These are phyloP conservation scores for Lepidocolaptes lacrymiger DNA, from an alignment of 2,797 vertebrate species.

Conservation along the genomic window DNA sequence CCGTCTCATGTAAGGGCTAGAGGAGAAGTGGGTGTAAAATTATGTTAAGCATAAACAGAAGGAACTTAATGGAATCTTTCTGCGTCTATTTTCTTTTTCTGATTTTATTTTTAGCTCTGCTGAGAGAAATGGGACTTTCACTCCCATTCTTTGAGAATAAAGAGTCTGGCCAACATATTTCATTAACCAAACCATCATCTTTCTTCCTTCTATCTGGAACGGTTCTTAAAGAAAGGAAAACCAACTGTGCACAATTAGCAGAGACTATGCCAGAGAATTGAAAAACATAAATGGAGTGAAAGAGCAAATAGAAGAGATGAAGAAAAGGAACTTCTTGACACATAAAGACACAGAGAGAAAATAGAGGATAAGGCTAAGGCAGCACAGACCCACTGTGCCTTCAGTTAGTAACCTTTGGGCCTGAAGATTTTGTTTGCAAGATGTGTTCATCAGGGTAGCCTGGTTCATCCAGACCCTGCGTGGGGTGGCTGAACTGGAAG, in stretches of 20 bases:
- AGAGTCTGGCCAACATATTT: not conserved
- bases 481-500: not conserved
- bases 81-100: not conserved
- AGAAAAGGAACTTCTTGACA: not conserved
- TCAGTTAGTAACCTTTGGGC: not conserved
- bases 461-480: not conserved
- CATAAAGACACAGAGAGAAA: not conserved
- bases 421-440: not conserved
- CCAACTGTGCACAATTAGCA: constrained; percentile 9
- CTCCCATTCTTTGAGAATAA: constrained; percentile 20
- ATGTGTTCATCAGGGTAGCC: not conserved
- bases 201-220: constrained; percentile 5
- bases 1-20: not conserved
- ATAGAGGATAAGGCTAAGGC: not conserved
- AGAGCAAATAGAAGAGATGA: not conserved
- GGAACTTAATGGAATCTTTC: not conserved
- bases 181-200: not conserved
- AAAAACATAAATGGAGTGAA: not conserved
- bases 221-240: not conserved
- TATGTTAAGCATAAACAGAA: not conserved
- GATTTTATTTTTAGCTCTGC: constrained; percentile 20
- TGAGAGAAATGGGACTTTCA: not conserved
- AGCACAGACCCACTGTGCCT: not conserved
- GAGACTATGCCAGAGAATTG: not conserved
- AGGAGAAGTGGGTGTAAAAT: not conserved